These are phyloP conservation scores for Drosophila persimilis DNA, from an alignment of 1,140 invertebrate species.

Conservation along the genomic window DNA sequence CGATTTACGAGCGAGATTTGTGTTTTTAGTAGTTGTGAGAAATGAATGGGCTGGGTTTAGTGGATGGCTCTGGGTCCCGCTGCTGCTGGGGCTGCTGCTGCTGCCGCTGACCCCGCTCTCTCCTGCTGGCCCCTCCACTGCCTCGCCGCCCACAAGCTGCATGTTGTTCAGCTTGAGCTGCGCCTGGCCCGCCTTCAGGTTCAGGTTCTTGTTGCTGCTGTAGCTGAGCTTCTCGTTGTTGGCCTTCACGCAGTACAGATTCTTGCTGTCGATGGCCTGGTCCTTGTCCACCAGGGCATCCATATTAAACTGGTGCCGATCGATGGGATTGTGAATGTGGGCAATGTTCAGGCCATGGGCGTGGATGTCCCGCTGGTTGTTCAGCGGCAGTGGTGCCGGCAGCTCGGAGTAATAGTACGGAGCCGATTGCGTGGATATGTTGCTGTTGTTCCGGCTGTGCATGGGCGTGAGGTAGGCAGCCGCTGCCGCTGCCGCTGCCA, in stretches of 20 bases:
- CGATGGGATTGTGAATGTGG: slow-evolving; percentile 91
- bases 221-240: slow-evolving; percentile 78
- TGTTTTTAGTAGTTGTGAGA: slow-evolving; percentile 70
- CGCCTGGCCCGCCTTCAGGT: slow-evolving; percentile 48
- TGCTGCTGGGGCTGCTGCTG: slow-evolving; percentile 37
- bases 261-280: slow-evolving; percentile 89
- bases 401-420: slow-evolving; percentile 94
- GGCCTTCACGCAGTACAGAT: slow-evolving; percentile 88
- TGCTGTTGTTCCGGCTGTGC: slow-evolving; percentile 81
- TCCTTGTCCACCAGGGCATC: slow-evolving; percentile 88
- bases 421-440: slow-evolving; percentile 85
- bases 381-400: slow-evolving; percentile 82
- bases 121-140: slow-evolving; percentile 27
- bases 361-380: slow-evolving; percentile 87
- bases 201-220: slow-evolving; percentile 69
- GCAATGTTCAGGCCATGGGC: slow-evolving; percentile 88
- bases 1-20: slow-evolving; percentile 70
- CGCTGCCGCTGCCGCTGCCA: slow-evolving; percentile 13
- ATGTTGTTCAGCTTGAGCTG: slow-evolving; percentile 52
- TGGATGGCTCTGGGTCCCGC: slow-evolving; percentile 23
- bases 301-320: slow-evolving; percentile 79
- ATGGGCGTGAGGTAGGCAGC: slow-evolving; percentile 57
- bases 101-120: slow-evolving; percentile 4
- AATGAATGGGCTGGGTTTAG: slow-evolving; percentile 69
- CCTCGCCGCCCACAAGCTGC: slow-evolving; percentile 16